These are phyloP conservation scores for Tenthredo mesomela DNA, from an alignment of 2,888 invertebrate genomes.

Conservation along the genomic window DNA sequence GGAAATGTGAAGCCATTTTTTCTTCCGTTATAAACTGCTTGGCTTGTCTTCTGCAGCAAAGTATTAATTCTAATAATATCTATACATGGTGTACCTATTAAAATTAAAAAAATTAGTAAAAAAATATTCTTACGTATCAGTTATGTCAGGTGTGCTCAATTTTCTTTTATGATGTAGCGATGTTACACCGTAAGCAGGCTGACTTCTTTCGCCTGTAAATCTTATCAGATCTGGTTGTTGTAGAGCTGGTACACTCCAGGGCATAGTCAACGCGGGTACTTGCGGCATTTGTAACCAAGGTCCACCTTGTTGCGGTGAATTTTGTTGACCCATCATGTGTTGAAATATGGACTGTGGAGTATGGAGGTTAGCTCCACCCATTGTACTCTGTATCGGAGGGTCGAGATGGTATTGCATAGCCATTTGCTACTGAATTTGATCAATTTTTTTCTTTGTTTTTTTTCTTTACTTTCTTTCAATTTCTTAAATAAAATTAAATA, in stretches of 20 bases:
- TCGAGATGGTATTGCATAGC: conserved; percentile 39
- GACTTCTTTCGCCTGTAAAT: conserved; percentile 69
- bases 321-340: conserved; percentile 73
- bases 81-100: too few relatives aligned
- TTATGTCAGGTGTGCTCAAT: conserved; percentile 65
- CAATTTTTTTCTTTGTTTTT: background rate
- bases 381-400: conserved; percentile 58
- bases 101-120: too few relatives aligned
- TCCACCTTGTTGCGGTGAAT: conserved; percentile 63
- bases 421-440: conserved; percentile 27
- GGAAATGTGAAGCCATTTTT: conserved; percentile 90
- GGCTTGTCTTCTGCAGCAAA: conserved; percentile 67
- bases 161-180: conserved; percentile 71
- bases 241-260: conserved; percentile 70
- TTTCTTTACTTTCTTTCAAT: too few relatives aligned
- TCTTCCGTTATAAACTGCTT: conserved; percentile 92
- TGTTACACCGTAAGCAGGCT: conserved; percentile 54
- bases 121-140: conserved; percentile 64
- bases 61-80: too few relatives aligned
- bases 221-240: conserved; percentile 71
- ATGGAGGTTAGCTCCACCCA: conserved; percentile 72
- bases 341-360: conserved; percentile 74
- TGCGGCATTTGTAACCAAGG: conserved; percentile 69
- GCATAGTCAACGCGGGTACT: conserved; percentile 71
- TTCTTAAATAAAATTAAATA: background rate